Evolutionary conservation across 1,140 invertebrate species (phyloP), one percentile per base, ranked within the genome.

Genomic region (Zelostemma sp.): DNA sequence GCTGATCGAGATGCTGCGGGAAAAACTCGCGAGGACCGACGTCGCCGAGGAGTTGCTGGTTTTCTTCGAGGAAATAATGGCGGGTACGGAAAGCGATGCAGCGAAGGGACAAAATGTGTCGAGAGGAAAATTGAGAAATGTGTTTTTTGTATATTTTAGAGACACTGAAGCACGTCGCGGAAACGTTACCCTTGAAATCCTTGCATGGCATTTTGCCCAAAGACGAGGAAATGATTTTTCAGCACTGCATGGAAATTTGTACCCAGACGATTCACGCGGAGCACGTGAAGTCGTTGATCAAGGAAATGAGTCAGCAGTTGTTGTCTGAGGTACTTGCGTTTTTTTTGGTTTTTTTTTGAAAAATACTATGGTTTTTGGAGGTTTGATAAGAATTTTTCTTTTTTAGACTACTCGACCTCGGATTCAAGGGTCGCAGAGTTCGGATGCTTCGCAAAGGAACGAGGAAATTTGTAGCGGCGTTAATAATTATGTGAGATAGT

Each of bases 281-380:
- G 77, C 87, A 89, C 59, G 88, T 90, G 6, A 88, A 87, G 70
- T 87, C 87, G 48, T 81, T 90, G 63, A 88, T 90, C 49, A 88
- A 88, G 58, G 86, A 87, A 51, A 89, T 88, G 38, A 87, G 88
- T 15, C 87, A 89, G 56, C 88, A 89, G 69, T 82, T 90, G 54
- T 70, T 90, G 59, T 83, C 84, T 16, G 87, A 87, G 47, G 74
- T 88, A 57, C 11, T 15, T 43, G 11, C 41, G 6, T 14, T 43
- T 16, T 43, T 17, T 17, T n/a, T 11, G 1, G 3, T n/a, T 38
- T 38, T n/a, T 11, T 38, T 1, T 38, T 38, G 11, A n/a, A 38
- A 2, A 38, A n/a, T 38, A 38, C 1, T 38, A 14, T 3, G 12
- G n/a, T 3, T 38, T 38, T n/a, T 38, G 9, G 11, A 40, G 11